Conservation (phyloP, 1,140 invertebrate genomes). For the Argopecten irradians region DNA sequence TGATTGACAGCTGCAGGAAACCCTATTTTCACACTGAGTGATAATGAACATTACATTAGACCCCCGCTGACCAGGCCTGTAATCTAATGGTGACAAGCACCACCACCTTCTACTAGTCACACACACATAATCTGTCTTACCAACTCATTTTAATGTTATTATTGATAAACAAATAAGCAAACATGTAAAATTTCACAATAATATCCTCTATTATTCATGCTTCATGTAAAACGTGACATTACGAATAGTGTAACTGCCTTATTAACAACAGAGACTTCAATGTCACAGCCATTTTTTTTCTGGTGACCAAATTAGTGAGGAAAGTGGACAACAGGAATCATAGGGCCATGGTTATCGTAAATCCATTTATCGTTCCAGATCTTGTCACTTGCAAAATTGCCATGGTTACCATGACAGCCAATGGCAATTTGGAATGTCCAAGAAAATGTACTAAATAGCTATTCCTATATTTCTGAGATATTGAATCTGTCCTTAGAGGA, state of each 20-base stretch:
- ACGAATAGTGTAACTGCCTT: neutral
- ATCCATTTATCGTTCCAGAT: neutral
- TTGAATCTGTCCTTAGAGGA: too few relatives aligned
- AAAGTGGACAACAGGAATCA: neutral
- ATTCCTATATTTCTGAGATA: neutral
- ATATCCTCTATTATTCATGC: neutral
- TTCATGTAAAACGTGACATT: neutral
- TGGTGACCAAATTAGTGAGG: neutral
- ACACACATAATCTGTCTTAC: neutral
- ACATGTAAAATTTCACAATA: neutral
- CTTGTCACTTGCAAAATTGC: neutral
- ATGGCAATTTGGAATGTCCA: neutral
- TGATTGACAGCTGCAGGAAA: conserved; percentile 1
- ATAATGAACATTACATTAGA: conserved; percentile 10
- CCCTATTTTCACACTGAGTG: neutral
- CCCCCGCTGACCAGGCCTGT: neutral
- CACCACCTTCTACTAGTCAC: neutral
- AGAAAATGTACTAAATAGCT: neutral
- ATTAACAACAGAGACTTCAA: neutral
- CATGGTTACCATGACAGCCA: conserved; percentile 13
- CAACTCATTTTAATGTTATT: neutral
- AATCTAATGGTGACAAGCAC: neutral
- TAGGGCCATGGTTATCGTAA: neutral
- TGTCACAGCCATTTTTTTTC: neutral
- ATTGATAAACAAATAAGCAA: neutral